Percentiles rank a stretch among this genome's conserved stretches.
These are phyloP conservation scores for Platysternon megacephalum DNA, from an alignment of 2,113 vertebrate genomes.

Conservation along the genomic window DNA sequence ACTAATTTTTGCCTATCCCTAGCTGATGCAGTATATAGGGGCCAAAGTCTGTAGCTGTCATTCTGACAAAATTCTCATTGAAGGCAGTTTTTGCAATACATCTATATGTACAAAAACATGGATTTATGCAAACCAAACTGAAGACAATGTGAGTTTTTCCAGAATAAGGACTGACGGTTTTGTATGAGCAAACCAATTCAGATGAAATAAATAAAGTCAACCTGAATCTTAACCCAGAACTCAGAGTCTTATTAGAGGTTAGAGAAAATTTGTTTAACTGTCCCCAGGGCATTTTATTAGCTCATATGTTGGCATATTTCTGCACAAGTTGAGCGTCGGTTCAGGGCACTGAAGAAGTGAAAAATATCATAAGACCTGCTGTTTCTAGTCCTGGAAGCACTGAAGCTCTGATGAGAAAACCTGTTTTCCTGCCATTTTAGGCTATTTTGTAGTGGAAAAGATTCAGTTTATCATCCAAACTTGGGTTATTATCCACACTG, in stretches of 20 bases:
- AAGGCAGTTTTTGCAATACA: not conserved
- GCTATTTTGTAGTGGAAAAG: not conserved
- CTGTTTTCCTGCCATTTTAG: not conserved
- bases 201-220: constrained; percentile 4
- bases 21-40: not conserved
- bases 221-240: constrained; percentile 4
- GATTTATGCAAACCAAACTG: constrained; percentile 18
- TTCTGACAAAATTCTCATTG: not conserved
- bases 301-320: constrained; percentile 19
- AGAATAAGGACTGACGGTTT: not conserved
- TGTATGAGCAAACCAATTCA: not conserved
- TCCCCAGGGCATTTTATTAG: not conserved
- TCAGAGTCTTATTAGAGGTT: not conserved
- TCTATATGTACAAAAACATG: not conserved
- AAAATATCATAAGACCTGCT: constrained; percentile 2
- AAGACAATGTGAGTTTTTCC: not conserved
- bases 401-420: constrained; percentile 4
- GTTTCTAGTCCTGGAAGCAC: not conserved
- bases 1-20: not conserved
- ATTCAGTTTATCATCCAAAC: constrained; percentile 49
- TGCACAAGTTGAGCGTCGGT: constrained; percentile 10
- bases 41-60: not conserved
- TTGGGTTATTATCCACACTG: not conserved
- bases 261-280: constrained; percentile 18
- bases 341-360: constrained; percentile 13